Evolutionary conservation across 2,797 vertebrate genomes (phyloP).

Genomic region (Danio tinwini): DNA sequence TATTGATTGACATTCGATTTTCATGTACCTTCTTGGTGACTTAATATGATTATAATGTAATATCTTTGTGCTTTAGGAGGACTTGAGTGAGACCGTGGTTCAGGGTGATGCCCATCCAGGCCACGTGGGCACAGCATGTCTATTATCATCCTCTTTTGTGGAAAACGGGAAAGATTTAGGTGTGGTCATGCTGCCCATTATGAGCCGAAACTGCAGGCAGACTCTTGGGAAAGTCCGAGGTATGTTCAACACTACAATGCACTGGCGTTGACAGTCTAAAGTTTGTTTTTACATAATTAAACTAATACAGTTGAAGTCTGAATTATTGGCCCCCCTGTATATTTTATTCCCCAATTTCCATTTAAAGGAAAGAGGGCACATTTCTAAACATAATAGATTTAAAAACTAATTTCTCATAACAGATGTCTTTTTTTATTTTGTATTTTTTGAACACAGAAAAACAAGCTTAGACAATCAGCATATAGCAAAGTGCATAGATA

Average conservation of each 20-base stretch:
- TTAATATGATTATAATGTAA: neutral
- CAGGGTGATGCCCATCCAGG: constrained; percentile 88
- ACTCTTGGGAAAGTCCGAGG: constrained; percentile 97
- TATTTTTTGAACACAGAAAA: no score
- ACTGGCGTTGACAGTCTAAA: neutral
- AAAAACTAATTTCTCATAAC: no score
- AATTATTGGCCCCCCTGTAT: no score
- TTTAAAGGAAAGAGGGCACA: no score
- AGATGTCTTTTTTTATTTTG: no score
- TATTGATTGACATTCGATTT: neutral
- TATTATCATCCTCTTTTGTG: constrained; percentile 89
- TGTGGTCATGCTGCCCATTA: constrained; percentile 91
- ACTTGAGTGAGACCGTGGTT: constrained; percentile 87
- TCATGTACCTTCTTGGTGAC: neutral
- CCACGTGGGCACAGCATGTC: constrained; percentile 90
- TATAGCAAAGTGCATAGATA: no score
- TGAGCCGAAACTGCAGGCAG: constrained; percentile 90
- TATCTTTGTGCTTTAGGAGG: constrained; percentile 80
- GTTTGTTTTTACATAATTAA: constrained; percentile 19
- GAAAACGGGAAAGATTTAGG: constrained; percentile 89
- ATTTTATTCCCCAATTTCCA: no score
- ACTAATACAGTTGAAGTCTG: neutral
- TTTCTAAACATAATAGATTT: no score
- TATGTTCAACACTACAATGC: constrained; percentile 59
- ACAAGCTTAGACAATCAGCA: no score